phyloP scores from a whole-genome alignment of 2,797 vertebrate genomes.

The Antennarius maculatus region DNA sequence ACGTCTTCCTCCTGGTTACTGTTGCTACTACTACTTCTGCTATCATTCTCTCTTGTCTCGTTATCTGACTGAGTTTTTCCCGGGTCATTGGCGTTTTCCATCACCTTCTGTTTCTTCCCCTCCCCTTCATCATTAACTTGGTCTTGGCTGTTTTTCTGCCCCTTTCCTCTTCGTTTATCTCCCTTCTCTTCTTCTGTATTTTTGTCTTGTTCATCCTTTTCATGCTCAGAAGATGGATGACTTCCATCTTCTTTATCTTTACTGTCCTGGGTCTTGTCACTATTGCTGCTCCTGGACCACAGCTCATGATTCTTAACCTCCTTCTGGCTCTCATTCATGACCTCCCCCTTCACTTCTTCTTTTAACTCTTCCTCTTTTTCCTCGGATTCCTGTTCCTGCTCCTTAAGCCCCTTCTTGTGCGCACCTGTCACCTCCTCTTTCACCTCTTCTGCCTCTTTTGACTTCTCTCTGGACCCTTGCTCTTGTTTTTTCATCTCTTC shows the following conservation, averaged over 20 bases:
- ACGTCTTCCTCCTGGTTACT: slow-evolving; percentile 51
- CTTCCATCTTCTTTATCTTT: slow-evolving; percentile 37
- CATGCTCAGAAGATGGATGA: slow-evolving; percentile 35
- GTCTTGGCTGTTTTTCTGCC: slow-evolving; percentile 33
- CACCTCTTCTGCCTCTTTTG: background rate
- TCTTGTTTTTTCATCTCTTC: background rate
- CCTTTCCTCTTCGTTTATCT: slow-evolving; percentile 34
- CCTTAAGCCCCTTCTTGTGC: slow-evolving; percentile 11
- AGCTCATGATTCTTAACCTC: slow-evolving; percentile 46
- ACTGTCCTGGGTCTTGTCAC: slow-evolving; percentile 47
- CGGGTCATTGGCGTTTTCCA: slow-evolving; percentile 39
- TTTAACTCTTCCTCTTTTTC: slow-evolving; percentile 28
- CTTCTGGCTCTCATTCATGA: slow-evolving; percentile 13
- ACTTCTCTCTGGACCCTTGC: background rate
- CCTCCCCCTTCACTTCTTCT: slow-evolving; percentile 38
- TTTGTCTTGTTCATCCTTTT: slow-evolving; percentile 42
- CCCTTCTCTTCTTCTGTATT: slow-evolving; percentile 33
- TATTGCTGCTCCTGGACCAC: slow-evolving; percentile 25
- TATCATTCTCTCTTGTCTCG: slow-evolving; percentile 47
- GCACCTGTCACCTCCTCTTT: background rate
- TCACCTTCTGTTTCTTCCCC: slow-evolving; percentile 46
- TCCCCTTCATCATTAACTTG: slow-evolving; percentile 58
- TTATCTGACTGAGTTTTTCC: slow-evolving; percentile 52
- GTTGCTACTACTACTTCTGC: slow-evolving; percentile 34
- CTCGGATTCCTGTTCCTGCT: slow-evolving; percentile 28